phyloP scores from a whole-genome alignment of 2,113 vertebrate genomes.

The Nycticorax nycticorax region DNA sequence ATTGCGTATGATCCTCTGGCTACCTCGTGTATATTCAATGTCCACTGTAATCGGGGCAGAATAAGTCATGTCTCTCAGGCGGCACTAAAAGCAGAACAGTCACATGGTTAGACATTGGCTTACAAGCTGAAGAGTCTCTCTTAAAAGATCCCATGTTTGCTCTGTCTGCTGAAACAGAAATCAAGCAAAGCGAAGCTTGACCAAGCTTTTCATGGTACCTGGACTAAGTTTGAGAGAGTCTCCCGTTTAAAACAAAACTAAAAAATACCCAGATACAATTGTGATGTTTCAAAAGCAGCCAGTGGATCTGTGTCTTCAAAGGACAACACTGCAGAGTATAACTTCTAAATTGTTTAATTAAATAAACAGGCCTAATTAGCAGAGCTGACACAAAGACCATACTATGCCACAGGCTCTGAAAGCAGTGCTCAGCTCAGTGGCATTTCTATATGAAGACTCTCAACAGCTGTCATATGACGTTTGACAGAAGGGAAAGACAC shows the following conservation, averaged over 20 bases:
- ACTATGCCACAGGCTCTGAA: neutral
- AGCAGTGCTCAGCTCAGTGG: neutral
- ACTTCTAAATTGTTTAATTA: neutral
- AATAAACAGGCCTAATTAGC: neutral
- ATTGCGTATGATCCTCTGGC: conserved; percentile 97
- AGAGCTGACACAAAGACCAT: neutral
- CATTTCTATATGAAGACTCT: neutral
- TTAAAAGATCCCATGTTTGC: neutral
- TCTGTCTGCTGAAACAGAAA: neutral
- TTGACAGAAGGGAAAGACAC: neutral
- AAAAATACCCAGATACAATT: neutral
- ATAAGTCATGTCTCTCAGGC: conserved; percentile 96
- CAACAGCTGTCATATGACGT: neutral
- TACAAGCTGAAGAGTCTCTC: neutral
- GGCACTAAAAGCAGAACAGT: conserved; percentile 80
- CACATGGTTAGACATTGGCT: neutral
- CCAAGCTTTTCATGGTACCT: neutral
- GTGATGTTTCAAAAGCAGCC: neutral
- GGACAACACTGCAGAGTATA: neutral
- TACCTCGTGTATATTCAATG: conserved; percentile 95
- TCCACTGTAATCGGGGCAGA: conserved; percentile 96
- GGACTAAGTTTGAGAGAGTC: neutral
- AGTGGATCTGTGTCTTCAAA: neutral
- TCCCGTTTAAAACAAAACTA: neutral
- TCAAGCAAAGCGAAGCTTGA: neutral